Conservation (phyloP, 2,888 invertebrate genomes). For the Orthosia gothica region DNA sequence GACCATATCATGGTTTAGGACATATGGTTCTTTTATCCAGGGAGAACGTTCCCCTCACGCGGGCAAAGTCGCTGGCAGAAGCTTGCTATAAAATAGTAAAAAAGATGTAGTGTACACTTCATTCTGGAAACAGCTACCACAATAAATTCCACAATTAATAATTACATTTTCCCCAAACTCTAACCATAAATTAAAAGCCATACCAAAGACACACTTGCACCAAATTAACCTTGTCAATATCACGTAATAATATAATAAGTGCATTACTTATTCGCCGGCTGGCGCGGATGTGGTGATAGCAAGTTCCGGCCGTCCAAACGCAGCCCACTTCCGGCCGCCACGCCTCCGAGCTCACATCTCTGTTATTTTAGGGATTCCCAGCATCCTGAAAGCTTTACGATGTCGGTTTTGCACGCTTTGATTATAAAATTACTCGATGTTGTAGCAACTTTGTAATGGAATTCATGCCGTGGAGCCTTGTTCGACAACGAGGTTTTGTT, state of each 20-base stretch:
- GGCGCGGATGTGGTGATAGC: slow-evolving; percentile 85
- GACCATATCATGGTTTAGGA: too few relatives aligned
- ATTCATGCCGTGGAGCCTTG: slow-evolving; percentile 69
- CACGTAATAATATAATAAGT: slow-evolving; percentile 54
- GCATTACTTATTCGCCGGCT: slow-evolving; percentile 66
- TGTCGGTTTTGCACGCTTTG: slow-evolving; percentile 78
- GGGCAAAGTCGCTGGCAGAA: too few relatives aligned
- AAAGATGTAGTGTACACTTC: too few relatives aligned
- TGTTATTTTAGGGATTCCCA: slow-evolving; percentile 76
- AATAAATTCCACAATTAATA: background rate
- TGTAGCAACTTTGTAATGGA: slow-evolving; percentile 78
- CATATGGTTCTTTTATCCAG: too few relatives aligned
- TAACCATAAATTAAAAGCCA: background rate
- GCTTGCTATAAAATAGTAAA: too few relatives aligned
- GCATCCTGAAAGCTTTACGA: slow-evolving; percentile 80
- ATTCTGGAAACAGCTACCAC: too few relatives aligned
- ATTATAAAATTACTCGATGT: slow-evolving; percentile 80
- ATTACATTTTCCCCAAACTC: background rate
- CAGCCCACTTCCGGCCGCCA: slow-evolving; percentile 80
- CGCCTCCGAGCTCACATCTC: slow-evolving; percentile 67
- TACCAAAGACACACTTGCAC: background rate
- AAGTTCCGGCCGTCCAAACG: slow-evolving; percentile 83
- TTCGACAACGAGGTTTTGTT: slow-evolving; percentile 67
- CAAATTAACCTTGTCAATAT: slow-evolving; percentile 42
- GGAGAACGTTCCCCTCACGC: too few relatives aligned